Evolutionary conservation across 2,113 vertebrate species (phyloP).

Genomic region (Anguilla rostrata): DNA sequence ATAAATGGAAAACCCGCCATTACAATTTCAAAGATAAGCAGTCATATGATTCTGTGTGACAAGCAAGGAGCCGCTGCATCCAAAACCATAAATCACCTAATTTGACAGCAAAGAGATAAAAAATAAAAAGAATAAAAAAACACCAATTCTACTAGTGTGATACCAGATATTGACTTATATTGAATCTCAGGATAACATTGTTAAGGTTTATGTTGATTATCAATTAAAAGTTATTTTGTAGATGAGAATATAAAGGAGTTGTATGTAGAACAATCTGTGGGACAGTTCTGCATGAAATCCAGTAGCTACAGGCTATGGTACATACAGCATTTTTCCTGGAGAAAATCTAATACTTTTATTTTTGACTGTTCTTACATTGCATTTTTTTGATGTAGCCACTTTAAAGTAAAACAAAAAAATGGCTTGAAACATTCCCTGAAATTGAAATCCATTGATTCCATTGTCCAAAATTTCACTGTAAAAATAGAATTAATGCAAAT

Average conservation of each 20-base stretch:
- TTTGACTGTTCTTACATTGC: too few species aligned
- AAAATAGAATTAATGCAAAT: too few species aligned
- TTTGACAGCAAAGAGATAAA: neutral
- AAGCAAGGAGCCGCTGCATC: neutral
- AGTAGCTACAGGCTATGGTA: too few species aligned
- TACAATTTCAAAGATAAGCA: slow-evolving; percentile 13
- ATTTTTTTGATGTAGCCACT: too few species aligned
- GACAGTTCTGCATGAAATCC: too few species aligned
- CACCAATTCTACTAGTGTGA: neutral
- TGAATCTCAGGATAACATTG: neutral
- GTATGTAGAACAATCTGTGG: too few species aligned
- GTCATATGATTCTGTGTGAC: neutral
- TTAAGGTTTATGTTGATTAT: neutral
- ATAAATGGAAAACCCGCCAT: neutral
- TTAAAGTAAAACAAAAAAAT: too few species aligned
- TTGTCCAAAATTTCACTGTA: too few species aligned
- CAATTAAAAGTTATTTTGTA: neutral
- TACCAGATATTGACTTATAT: neutral
- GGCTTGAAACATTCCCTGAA: too few species aligned
- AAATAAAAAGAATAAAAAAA: neutral
- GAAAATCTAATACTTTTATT: too few species aligned
- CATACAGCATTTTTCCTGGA: too few species aligned
- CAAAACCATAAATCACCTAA: neutral
- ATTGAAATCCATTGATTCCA: too few species aligned
- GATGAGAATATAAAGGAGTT: neutral